Evolutionary conservation across 1,140 invertebrate genomes (phyloP), one percentile per base, ranked within the genome.

Genomic region (Calliphora vicina): DNA sequence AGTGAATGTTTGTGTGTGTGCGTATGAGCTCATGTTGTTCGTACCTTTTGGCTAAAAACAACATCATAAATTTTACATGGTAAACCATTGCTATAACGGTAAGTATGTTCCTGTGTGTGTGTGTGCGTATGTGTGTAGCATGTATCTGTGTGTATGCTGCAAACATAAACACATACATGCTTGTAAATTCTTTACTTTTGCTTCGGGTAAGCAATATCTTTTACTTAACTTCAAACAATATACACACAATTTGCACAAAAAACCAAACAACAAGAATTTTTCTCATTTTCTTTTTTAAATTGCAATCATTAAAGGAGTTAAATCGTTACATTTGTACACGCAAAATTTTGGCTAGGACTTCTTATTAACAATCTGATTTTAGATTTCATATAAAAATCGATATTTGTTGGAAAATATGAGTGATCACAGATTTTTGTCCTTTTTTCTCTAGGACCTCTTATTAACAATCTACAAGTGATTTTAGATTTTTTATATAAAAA

Each of bases 51-150:
- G 74, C 74, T 45, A 78, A 78, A 78, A 78, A 78, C 35, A 78
- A 78, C 74, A 78, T 78, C 74, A 78, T 78, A 78, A 78, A 78
- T 78, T 45, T 78, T 78, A 42, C 74, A 78, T 78, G 42, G 74
- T 43, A 78, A 78, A 78, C 74, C 74, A 78, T 25, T 20, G 35
- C 25, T 42, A 78, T 43, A 45, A 43, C 42, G 74, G 74, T 78
- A 78, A 78, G 8, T 43, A 25, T 12, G 35, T 23, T 20, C 42
- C 27, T 29, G 0, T 42, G 73, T 76, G 35, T 43, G 74, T 45
- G 74, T 23, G 8, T 78, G 20, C 17, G 26, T 17, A 35, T n/a
- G n/a, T n/a, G n/a, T n/a, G 35, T 10, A 35, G 35, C 35, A 35
- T n/a, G 35, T 35, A 76, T 76, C 0, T n/a, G 15, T 76, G 73